Conservation (phyloP, 2,888 invertebrate species). For the Cephus spinipes region DNA sequence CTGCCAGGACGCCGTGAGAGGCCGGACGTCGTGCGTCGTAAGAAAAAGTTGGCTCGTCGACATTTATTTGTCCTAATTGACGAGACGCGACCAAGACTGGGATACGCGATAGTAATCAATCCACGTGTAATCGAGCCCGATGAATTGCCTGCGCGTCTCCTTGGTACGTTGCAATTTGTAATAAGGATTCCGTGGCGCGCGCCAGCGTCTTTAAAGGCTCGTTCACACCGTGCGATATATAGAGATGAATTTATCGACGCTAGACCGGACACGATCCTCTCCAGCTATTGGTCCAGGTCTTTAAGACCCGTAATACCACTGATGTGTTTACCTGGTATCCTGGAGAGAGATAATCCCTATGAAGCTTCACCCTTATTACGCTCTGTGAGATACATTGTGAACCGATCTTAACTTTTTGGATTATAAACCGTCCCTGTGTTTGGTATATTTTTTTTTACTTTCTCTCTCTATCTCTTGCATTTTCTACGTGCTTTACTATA, state of each 20-base stretch:
- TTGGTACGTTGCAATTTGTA: background rate
- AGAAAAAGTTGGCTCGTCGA: slow-evolving; percentile 2
- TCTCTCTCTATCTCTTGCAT: background rate
- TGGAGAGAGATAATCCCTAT: slow-evolving; percentile 44
- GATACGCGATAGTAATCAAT: background rate
- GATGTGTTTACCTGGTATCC: background rate
- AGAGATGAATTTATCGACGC: background rate
- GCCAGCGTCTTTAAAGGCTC: background rate
- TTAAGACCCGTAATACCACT: background rate
- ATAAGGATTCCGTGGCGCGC: background rate
- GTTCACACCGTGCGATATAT: background rate
- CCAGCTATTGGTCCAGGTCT: background rate
- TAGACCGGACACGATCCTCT: background rate
- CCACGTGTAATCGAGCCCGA: slow-evolving; percentile 2
- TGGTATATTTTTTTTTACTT: slow-evolving; percentile 38
- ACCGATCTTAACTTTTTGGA: slow-evolving; percentile 63
- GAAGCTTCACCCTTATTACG: slow-evolving; percentile 61
- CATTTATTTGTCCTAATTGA: slow-evolving; percentile 8
- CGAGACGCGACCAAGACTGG: background rate
- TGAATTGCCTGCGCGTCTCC: background rate
- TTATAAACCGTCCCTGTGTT: slow-evolving; percentile 51
- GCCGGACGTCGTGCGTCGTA: background rate
- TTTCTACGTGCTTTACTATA: background rate
- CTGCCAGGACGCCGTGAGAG: background rate
- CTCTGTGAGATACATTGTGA: slow-evolving; percentile 58